Base-by-base conservation (phyloP, 2,797 vertebrate species). In the Phataginus tricuspis region DNA sequence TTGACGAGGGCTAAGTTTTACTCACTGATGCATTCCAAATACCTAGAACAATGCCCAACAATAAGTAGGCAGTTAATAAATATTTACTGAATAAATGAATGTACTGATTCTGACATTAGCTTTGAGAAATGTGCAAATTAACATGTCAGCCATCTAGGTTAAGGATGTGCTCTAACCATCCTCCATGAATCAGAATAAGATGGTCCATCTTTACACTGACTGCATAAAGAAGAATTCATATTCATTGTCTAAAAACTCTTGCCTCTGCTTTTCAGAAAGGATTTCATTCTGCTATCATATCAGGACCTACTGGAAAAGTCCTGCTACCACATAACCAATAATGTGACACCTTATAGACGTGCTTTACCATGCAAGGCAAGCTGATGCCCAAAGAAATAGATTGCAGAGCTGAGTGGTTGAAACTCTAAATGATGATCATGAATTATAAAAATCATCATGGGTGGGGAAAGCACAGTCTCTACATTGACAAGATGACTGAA, bases 401-500 rank as follows among this genome's bases (percentile, higher is more conserved):
- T 45, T 37, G 13, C 4, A 39, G 80, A 55, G n/a, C 37, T 45
- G 2, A 16, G 42, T 31, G 51, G 59, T 11, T 86, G 79, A 94
- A 84, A 45, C 85, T 85, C 57, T 91, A 94, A 87, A 77, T 85
- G 51, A n/a, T 2, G 15, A 78, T 91, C 74, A 29, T 19, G 42
- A 91, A 89, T 89, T 91, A 59, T 51, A 61, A 92, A 78, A 89
- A 29, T 45, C 59, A 78, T 78, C 63, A 19, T 37, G 89, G 51
- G n/a, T 34, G 61, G 83, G 74, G 68, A 94, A 90, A 90, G 64
- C n/a, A 31, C 53, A 77, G 66, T 42, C 87, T 68, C 96, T 78
- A 8, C 55, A 9, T 1, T 88, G 93, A 96, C 84, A 91, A 90
- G 74, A 83, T 85, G 71, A 92, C 74, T 89, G 90, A 95, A 95